phyloP scores from a whole-genome alignment of 2,797 vertebrate species.

The Alectoris magna region DNA sequence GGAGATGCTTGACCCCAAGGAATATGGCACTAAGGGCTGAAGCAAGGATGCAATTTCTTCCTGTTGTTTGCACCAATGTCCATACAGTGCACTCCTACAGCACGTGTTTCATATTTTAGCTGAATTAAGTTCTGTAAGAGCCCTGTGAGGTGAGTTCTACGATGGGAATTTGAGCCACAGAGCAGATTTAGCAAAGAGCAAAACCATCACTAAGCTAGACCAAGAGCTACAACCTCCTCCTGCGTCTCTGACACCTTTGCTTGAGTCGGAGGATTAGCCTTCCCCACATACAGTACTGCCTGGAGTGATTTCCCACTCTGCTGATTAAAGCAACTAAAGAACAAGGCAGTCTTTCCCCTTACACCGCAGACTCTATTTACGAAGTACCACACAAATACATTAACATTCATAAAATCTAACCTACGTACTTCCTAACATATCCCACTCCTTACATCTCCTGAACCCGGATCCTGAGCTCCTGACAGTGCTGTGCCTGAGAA shows the following conservation, averaged over 20 bases:
- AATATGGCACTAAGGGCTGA: neutral
- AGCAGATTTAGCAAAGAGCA: neutral
- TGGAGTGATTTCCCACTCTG: neutral
- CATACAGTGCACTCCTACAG: neutral
- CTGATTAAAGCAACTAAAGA: constrained; percentile 13
- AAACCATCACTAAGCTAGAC: neutral
- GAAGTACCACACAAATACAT: neutral
- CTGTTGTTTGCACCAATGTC: neutral
- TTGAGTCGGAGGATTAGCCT: neutral
- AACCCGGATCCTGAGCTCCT: neutral
- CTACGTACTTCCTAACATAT: neutral
- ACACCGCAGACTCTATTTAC: neutral
- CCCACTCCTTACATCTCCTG: neutral
- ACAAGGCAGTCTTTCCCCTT: neutral
- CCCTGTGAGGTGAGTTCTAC: neutral
- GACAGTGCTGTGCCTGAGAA: neutral
- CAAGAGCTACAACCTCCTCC: neutral
- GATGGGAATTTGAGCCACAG: neutral
- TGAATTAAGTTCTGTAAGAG: neutral
- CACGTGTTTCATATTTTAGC: neutral
- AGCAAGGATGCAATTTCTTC: neutral
- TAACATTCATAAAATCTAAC: neutral
- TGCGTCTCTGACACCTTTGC: neutral
- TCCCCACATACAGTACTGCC: neutral
- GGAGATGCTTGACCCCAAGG: neutral